Evolutionary conservation across 2,797 vertebrate genomes (phyloP), one percentile per base, ranked within the genome.

Genomic region (Cyclura pinguis): DNA sequence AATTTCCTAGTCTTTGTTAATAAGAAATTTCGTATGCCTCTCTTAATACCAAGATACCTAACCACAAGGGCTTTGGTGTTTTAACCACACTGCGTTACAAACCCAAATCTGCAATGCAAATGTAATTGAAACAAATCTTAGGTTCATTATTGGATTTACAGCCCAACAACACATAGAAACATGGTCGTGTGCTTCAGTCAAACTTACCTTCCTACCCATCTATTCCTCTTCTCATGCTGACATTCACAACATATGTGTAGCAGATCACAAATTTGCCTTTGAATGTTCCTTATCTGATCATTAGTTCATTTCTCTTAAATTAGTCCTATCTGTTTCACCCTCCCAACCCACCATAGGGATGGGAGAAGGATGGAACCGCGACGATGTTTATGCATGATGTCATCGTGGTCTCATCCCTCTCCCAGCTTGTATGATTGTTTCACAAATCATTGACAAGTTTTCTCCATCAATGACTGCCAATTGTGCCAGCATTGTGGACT

Each of bases 1-100:
- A 96, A 97, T 97, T 96, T 96, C 93, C 92, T 95, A 91, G 97
- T 96, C 88, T 95, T 96, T 92, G 92, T 89, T 97, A 97, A 97
- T 95, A 94, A 94, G 95, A 94, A 89, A 89, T 96, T 97, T 97
- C 94, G 96, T 94, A 94, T 93, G 77, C 93, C 93, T 94, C 57
- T 50, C 95, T 86, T 92, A 88, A 67, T 62, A 73, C 88, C 84
- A 89, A 94, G 88, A 95, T 89, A 59, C 22, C 90, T 95, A 94
- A 38, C 55, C 89, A 88, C 80, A 0, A 91, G 0, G 89, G 77
- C 76, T 94, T 94, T 95, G 92, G 83, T 92, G 1, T 84, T 73
- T 91, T 89, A 92, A 64, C 87, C 85, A 4, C 80, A 24, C 5
- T 89, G 87, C 22, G 93, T 90, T 59, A 67, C 32, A 94, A 94